These are phyloP conservation scores for Drosophila neonasuta DNA, from an alignment of 2,888 invertebrate species.

Conservation along the genomic window DNA sequence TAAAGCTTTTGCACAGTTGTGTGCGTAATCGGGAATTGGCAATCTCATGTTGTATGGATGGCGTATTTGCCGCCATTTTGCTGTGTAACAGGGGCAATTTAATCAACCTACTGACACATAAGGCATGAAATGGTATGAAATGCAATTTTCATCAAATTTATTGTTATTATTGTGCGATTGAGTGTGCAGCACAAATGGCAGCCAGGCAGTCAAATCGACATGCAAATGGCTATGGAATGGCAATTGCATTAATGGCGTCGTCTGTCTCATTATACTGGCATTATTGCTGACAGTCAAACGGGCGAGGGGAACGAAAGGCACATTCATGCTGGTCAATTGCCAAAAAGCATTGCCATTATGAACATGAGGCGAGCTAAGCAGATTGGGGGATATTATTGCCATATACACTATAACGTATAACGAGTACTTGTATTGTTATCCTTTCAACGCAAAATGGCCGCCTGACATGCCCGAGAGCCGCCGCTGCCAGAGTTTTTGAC, in stretches of 20 bases:
- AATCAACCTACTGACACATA: slow-evolving; percentile 69
- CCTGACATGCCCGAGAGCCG: slow-evolving; percentile 46
- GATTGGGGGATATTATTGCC: slow-evolving; percentile 67
- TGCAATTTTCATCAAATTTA: slow-evolving; percentile 75
- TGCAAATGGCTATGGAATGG: slow-evolving; percentile 38
- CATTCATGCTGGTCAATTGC: slow-evolving; percentile 77
- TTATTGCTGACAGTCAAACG: slow-evolving; percentile 35
- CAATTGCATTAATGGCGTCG: slow-evolving; percentile 71
- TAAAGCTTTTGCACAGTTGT: slow-evolving; percentile 6
- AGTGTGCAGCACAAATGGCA: slow-evolving; percentile 54
- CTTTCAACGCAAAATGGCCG: slow-evolving; percentile 75
- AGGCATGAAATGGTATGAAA: slow-evolving; percentile 69
- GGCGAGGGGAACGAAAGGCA: slow-evolving; percentile 41
- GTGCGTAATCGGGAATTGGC: slow-evolving; percentile 19
- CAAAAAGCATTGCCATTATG: slow-evolving; percentile 66
- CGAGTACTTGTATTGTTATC: slow-evolving; percentile 66
- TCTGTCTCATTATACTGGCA: slow-evolving; percentile 64
- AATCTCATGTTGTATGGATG: slow-evolving; percentile 25
- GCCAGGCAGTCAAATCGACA: slow-evolving; percentile 45
- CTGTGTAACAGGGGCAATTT: slow-evolving; percentile 39
- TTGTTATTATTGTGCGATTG: slow-evolving; percentile 64
- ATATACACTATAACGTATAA: slow-evolving; percentile 28
- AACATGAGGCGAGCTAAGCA: slow-evolving; percentile 58
- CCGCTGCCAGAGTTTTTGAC: slow-evolving; percentile 43
- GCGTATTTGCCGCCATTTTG: slow-evolving; percentile 54